Conservation (phyloP, 2,113 vertebrate genomes). For the Bufo bufo region DNA sequence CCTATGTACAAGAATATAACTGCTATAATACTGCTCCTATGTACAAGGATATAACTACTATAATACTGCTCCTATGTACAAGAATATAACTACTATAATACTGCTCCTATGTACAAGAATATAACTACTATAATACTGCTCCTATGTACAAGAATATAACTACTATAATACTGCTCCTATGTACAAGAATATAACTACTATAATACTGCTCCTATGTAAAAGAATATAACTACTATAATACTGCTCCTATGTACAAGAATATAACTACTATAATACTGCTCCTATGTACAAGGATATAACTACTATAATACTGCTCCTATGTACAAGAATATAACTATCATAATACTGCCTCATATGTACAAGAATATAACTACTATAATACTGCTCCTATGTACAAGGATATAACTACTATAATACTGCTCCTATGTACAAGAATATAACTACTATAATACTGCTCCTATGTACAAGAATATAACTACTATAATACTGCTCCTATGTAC, state of each 20-base stretch:
- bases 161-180: constrained; percentile 1
- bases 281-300: constrained; percentile 1
- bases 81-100: constrained; percentile 5
- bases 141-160: neutral
- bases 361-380: constrained; percentile 11
- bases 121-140: constrained; percentile 5
- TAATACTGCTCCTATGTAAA: neutral
- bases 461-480: constrained; percentile 21
- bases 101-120: neutral
- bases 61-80: neutral
- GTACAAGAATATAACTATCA: neutral
- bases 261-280: constrained; percentile 4
- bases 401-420: constrained; percentile 8
- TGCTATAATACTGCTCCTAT: neutral
- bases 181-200: constrained; percentile 7
- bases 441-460: constrained; percentile 9
- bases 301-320: neutral
- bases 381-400: neutral
- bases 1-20: too few species aligned
- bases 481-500: constrained; percentile 26
- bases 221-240: neutral
- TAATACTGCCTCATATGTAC: neutral
- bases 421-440: constrained; percentile 4
- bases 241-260: neutral
- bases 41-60: neutral